Evolutionary conservation across 30 jellyfish, hydroid and myxozoan genomes (phyloP), one percentile per base, ranked within the genome.

Genomic region (Cassiopea andromeda): DNA sequence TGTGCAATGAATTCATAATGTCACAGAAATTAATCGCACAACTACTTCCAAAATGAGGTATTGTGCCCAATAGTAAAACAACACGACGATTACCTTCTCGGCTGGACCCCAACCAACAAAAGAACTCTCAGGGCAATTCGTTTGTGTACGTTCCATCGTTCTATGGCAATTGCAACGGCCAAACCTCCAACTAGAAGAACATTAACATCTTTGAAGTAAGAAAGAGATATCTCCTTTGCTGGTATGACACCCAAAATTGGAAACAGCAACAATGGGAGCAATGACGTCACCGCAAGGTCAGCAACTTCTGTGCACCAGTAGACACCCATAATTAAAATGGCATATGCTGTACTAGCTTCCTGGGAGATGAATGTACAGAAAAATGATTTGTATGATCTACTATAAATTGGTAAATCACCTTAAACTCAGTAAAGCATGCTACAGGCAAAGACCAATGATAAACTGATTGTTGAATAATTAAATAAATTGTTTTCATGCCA

Each of bases 221-320:
- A 67, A 0, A 85, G 66, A 14, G 98, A 87, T 2, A 94, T 92
- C 2, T 68, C 94, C 69, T 74, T 84, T 10, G 97, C 97, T 87
- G 82, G 27, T 59, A 90, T 12, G 47, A 91, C 91, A 13, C 93
- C 93, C 64, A 95, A 75, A 18, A 91, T 84, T 1, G 99, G 99
- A 75, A 95, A 91, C 15, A 95, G 87, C 49, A 95, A 67, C 76
- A 95, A 58, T 0, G 99, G 99, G 0, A 95, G 92, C 18, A 95
- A 89, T 9, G 99, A 88, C 14, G 99, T 95, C 66, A 95, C 99
- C 1, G 99, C 96, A 45, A 95, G 85, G 45, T 97, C 92, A 15
- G 99, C 91, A 60, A 91, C 99, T 77, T 95, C 99, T 1, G 98
- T 95, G 13, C 95, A 85, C 99, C 99, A 95, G 73, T 50, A 95